Evolutionary conservation across 2,888 invertebrate species (phyloP), one percentile per base, ranked within the genome.

Genomic region (Odontomyia ornata): DNA sequence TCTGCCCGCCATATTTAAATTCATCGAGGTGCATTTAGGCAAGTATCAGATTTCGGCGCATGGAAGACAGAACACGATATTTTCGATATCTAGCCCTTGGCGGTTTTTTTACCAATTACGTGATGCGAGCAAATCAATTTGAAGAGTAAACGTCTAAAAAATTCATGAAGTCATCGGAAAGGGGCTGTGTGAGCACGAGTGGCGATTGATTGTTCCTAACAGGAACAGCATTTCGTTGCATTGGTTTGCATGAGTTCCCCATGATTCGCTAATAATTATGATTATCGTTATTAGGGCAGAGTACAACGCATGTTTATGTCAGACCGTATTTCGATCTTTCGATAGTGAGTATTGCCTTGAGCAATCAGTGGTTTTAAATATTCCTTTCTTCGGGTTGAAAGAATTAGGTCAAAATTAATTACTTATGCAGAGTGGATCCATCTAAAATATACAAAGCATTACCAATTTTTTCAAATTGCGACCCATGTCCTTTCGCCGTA

Each of bases 241-340:
- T 23, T 21, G 27, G n/a, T 18, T 65, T 18, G 25, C 30, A 11
- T 65, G 71, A n/a, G n/a, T 28, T 21, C 27, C 30, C 60, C 28
- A 73, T 60, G 30, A 25, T 9, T 36, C 60, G 5, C 36, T 84
- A 85, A 85, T 84, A 84, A 84, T 84, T 83, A 82, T 84, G 83
- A 84, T 83, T 83, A 81, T 81, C 81, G 81, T 82, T 83, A 84
- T 84, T 83, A 84, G 83, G 82, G 82, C 82, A 81, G 83, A 82
- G 81, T 82, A 82, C 81, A 82, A 82, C 81, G 81, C 82, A 81
- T 82, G 82, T 82, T 82, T 82, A 82, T 83, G 83, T 83, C 83
- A 83, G 83, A 83, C 9, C 30, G 21, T 79, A 81, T 80, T 77
- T 78, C 47, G 76, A 76, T 75, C 78, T 78, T 80, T 80, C 80